Percentiles rank a stretch among this genome's conserved stretches.
These are phyloP conservation scores for Sinocyclocheilus rhinocerous DNA, from an alignment of 2,113 vertebrate species.

Conservation along the genomic window DNA sequence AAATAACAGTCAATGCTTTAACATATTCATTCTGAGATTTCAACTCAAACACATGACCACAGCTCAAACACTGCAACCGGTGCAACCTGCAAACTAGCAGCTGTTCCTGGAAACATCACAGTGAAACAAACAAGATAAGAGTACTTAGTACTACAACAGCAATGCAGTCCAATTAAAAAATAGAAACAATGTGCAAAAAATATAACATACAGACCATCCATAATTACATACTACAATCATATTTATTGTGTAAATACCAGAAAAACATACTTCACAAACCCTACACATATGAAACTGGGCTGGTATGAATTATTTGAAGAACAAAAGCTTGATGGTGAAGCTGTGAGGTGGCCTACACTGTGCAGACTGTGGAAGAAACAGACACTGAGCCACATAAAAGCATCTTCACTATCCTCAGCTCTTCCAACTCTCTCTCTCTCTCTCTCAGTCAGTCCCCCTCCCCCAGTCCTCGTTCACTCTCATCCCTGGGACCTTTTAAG, in stretches of 20 bases:
- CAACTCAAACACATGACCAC: background rate
- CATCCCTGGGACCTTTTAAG: too few relatives aligned
- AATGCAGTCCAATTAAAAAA: background rate
- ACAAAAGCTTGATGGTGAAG: conserved; percentile 19
- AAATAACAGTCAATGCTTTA: background rate
- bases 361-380: conserved; percentile 17
- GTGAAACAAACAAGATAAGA: background rate
- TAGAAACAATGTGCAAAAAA: background rate
- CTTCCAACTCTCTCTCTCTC: conserved; percentile 24
- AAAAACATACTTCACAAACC: background rate
- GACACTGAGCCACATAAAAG: conserved; percentile 39
- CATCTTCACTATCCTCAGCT: conserved; percentile 38
- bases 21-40: background rate
- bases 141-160: background rate
- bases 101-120: background rate
- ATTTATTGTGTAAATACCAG: background rate
- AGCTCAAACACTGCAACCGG: background rate
- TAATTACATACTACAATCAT: background rate
- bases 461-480: conserved; percentile 45
- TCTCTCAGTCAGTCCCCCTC: conserved; percentile 25
- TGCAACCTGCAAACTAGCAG: conserved; percentile 6
- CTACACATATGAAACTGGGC: background rate
- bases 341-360: conserved; percentile 7
- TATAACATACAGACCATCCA: background rate
- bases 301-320: background rate